These are phyloP conservation scores for Schlechtendalia chinensis DNA, from an alignment of 1,140 invertebrate genomes.

Conservation along the genomic window DNA sequence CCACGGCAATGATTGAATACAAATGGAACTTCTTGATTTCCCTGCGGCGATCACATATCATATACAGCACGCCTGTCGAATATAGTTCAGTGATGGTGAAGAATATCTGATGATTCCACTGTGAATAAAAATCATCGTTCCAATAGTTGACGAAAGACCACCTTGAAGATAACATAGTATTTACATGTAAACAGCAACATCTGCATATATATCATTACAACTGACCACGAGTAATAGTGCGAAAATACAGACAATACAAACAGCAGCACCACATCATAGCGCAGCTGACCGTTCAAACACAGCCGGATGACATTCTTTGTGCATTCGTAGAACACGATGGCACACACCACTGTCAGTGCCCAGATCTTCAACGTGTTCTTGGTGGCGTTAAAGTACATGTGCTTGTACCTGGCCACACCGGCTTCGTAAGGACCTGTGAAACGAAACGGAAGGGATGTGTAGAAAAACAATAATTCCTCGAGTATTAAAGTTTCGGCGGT, in stretches of 20 bases:
- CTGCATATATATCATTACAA: not conserved
- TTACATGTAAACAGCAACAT: not conserved
- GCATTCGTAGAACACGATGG: conserved; percentile 71
- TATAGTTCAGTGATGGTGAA: conserved; percentile 73
- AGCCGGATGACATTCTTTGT: conserved; percentile 65
- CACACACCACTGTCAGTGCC: conserved; percentile 66
- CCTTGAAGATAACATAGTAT: conserved; percentile 54
- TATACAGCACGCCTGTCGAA: conserved; percentile 66
- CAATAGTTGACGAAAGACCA: conserved; percentile 82
- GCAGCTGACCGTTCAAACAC: conserved; percentile 61
- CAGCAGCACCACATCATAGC: conserved; percentile 69
- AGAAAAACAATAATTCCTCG: no score
- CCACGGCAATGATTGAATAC: conserved; percentile 66
- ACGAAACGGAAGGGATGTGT: not conserved
- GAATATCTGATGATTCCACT: conserved; percentile 75
- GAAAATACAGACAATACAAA: conserved; percentile 73
- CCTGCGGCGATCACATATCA: conserved; percentile 62
- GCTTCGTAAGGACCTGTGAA: conserved; percentile 69
- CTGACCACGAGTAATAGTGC: conserved; percentile 73
- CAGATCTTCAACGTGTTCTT: conserved; percentile 75
- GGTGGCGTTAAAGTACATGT: conserved; percentile 81
- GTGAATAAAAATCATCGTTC: conserved; percentile 78
- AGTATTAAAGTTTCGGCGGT: no score
- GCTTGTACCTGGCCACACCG: conserved; percentile 72
- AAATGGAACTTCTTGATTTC: conserved; percentile 64